These are phyloP conservation scores for Cebidichthys violaceus DNA, from an alignment of 2,113 vertebrate genomes.

Conservation along the genomic window DNA sequence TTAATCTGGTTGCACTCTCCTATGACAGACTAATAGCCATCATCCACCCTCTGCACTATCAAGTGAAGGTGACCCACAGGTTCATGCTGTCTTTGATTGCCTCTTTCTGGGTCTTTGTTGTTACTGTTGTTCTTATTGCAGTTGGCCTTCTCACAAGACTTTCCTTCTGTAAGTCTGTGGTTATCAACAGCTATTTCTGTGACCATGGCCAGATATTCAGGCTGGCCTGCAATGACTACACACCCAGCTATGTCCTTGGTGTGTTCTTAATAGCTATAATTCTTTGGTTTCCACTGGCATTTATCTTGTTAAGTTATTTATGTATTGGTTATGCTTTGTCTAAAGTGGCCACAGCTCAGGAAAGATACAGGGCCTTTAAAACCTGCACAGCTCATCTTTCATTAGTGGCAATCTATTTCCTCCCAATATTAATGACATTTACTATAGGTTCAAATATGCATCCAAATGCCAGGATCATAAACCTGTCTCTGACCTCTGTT, in stretches of 20 bases:
- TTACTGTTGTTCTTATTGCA: not conserved
- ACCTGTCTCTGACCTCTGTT: slow-evolving; percentile 68
- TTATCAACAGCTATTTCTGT: slow-evolving; percentile 79
- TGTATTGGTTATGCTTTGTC: not conserved
- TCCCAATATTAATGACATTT: slow-evolving; percentile 58
- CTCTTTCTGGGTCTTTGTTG: slow-evolving; percentile 56
- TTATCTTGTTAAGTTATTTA: not conserved
- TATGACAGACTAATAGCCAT: slow-evolving; percentile 83
- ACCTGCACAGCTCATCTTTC: not conserved
- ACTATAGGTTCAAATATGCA: slow-evolving; percentile 44
- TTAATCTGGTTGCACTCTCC: slow-evolving; percentile 76
- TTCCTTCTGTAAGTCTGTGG: slow-evolving; percentile 76
- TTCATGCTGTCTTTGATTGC: slow-evolving; percentile 68
- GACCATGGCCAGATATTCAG: slow-evolving; percentile 70
- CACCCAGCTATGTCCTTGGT: slow-evolving; percentile 28
- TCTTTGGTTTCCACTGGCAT: not conserved
- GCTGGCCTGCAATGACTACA: slow-evolving; percentile 75
- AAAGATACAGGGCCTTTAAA: not conserved
- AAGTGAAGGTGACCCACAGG: slow-evolving; percentile 59
- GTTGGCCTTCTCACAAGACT: slow-evolving; percentile 66
- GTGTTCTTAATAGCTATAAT: not conserved
- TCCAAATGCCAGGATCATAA: slow-evolving; percentile 74
- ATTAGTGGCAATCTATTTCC: slow-evolving; percentile 25
- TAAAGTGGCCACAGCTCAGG: not conserved
- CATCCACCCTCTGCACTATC: slow-evolving; percentile 74